Evolutionary conservation across 2,888 invertebrate genomes (phyloP).

Genomic region (Acrocyrtus sp.): DNA sequence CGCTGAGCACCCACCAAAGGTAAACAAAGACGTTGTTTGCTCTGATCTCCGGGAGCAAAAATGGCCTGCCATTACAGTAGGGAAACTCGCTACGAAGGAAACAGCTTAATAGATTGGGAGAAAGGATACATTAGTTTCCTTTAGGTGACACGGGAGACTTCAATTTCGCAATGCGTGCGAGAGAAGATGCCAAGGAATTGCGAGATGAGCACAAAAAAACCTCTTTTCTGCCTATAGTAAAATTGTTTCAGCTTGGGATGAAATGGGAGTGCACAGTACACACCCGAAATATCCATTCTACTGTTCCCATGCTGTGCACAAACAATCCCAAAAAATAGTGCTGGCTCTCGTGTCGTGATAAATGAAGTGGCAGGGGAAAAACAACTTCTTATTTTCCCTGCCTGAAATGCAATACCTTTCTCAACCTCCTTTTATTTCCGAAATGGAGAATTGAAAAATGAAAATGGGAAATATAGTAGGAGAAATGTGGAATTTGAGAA

Average conservation of each 20-base stretch:
- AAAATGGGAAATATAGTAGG: conserved; percentile 11
- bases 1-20: background rate
- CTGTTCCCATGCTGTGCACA: background rate
- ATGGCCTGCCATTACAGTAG: conserved; percentile 2
- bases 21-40: conserved; percentile 29
- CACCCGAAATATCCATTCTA: background rate
- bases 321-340: background rate
- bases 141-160: conserved; percentile 29
- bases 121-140: conserved; percentile 15
- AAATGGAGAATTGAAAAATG: background rate
- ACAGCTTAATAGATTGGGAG: conserved; percentile 39
- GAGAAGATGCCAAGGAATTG: too few relatives aligned
- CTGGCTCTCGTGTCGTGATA: conserved; percentile 22
- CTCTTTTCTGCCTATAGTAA: background rate
- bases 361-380: conserved; percentile 32
- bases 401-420: conserved; percentile 14
- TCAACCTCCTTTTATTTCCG: conserved; percentile 5
- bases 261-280: background rate
- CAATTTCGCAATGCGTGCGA: too few relatives aligned
- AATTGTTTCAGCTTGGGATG: background rate
- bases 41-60: background rate
- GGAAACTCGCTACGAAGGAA: background rate
- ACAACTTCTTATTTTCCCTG: conserved; percentile 6
- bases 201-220: too few relatives aligned
- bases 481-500: too few relatives aligned